Evolutionary conservation across 2,888 invertebrate genomes (phyloP).

Genomic region (Thelaira solivaga): DNA sequence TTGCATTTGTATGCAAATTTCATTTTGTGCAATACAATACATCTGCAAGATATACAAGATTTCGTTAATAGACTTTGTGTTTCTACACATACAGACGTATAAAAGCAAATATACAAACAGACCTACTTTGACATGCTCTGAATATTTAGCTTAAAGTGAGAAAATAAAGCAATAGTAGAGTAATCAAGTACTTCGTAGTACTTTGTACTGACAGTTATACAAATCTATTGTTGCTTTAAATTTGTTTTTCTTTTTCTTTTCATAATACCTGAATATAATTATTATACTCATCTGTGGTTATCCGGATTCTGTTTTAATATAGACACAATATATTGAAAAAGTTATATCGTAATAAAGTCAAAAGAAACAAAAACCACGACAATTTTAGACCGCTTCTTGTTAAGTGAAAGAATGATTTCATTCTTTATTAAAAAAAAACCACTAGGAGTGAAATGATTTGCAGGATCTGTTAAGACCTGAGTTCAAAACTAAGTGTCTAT

Average conservation of each 20-base stretch:
- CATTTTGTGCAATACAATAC: slow-evolving; percentile 42
- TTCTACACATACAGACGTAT: slow-evolving; percentile 13
- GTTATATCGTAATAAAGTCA: neutral
- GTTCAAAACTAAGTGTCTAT: no score
- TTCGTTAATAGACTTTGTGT: slow-evolving; percentile 28
- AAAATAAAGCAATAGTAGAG: slow-evolving; percentile 17
- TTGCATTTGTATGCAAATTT: slow-evolving; percentile 45
- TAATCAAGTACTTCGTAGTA: neutral
- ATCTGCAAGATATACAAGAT: slow-evolving; percentile 39
- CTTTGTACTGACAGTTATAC: neutral
- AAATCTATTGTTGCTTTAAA: neutral
- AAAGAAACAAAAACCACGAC: neutral
- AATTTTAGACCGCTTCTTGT: no score
- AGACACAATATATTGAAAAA: no score
- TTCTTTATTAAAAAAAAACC: no score
- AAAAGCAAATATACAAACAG: slow-evolving; percentile 19
- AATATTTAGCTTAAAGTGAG: slow-evolving; percentile 52
- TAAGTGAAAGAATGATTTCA: no score
- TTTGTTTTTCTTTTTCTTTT: neutral
- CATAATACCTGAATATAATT: no score
- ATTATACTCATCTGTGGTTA: no score
- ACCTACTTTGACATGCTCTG: slow-evolving; percentile 61
- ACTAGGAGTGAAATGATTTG: no score
- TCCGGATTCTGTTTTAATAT: neutral
- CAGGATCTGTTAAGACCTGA: no score